Evolutionary conservation across 2,797 vertebrate species (phyloP).

Genomic region (Aratinga solstitialis): DNA sequence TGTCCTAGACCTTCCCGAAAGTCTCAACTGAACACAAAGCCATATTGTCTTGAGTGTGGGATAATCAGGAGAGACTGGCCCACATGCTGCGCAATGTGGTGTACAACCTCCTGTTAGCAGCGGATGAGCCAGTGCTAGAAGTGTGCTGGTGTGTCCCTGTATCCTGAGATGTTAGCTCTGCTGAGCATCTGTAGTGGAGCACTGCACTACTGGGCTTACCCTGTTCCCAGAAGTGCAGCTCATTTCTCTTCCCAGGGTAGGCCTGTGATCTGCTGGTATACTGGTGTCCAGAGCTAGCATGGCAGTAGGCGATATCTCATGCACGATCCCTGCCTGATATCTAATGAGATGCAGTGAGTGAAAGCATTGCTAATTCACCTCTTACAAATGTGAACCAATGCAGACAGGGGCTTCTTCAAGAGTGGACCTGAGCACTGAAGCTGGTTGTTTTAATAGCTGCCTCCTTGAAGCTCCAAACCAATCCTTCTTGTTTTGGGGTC

Average conservation of each 20-base stretch:
- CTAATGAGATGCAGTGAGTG: not conserved
- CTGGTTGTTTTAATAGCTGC: not conserved
- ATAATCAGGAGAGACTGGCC: not conserved
- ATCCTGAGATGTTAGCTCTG: rapidly evolving
- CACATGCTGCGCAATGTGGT: not conserved
- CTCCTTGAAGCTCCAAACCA: not conserved
- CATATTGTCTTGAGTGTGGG: not conserved
- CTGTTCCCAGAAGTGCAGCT: not conserved
- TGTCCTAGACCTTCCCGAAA: not conserved
- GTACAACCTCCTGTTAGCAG: not conserved
- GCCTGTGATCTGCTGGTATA: not conserved
- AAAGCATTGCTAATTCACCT: not conserved
- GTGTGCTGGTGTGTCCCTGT: not conserved
- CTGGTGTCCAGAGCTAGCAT: not conserved
- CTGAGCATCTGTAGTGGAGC: not conserved
- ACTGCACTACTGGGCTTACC: not conserved
- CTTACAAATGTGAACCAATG: not conserved
- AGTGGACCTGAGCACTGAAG: not conserved
- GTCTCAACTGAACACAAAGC: not conserved
- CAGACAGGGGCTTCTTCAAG: not conserved
- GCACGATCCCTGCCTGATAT: not conserved
- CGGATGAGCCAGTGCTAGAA: not conserved
- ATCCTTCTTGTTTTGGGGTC: not conserved
- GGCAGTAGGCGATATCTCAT: rapidly evolving
- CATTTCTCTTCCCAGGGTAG: not conserved